These are phyloP conservation scores for Heteropelma amictum DNA, from an alignment of 2,888 invertebrate species.

Conservation along the genomic window DNA sequence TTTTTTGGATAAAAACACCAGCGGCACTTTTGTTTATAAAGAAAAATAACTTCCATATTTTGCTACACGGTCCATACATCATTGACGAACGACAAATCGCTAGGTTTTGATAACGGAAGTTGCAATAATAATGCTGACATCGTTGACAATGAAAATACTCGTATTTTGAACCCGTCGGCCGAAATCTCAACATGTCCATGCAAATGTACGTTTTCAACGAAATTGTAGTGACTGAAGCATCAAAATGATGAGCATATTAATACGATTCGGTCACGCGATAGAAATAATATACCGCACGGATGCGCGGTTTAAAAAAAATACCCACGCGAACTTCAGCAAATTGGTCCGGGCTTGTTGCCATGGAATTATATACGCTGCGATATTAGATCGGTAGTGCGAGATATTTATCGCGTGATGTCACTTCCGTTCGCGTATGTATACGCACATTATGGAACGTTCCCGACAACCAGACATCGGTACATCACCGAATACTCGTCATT, in stretches of 20 bases:
- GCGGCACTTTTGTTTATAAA: no score
- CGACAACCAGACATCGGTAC: conserved; percentile 50
- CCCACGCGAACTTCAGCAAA: conserved; percentile 7
- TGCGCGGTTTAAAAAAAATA: not conserved
- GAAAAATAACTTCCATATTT: no score
- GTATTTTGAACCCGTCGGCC: no score
- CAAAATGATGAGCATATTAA: not conserved
- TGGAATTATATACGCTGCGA: conserved; percentile 33
- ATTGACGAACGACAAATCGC: conserved; percentile 18
- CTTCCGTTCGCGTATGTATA: conserved; percentile 59
- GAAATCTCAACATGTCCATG: not conserved
- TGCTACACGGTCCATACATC: no score
- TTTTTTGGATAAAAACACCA: no score
- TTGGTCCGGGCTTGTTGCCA: conserved; percentile 4
- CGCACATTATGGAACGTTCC: not conserved
- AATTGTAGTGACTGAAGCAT: conserved; percentile 2
- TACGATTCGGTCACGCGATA: conserved; percentile 26
- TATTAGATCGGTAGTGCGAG: conserved; percentile 3
- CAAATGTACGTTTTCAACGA: not conserved
- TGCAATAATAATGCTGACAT: not conserved
- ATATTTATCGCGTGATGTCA: conserved; percentile 60
- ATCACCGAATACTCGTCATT: conserved; percentile 29
- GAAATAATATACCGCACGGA: not conserved
- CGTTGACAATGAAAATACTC: not conserved
- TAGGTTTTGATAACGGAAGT: not conserved